phyloP scores from a whole-genome alignment of 2,888 invertebrate species.

The Oligia fasciuncula region DNA sequence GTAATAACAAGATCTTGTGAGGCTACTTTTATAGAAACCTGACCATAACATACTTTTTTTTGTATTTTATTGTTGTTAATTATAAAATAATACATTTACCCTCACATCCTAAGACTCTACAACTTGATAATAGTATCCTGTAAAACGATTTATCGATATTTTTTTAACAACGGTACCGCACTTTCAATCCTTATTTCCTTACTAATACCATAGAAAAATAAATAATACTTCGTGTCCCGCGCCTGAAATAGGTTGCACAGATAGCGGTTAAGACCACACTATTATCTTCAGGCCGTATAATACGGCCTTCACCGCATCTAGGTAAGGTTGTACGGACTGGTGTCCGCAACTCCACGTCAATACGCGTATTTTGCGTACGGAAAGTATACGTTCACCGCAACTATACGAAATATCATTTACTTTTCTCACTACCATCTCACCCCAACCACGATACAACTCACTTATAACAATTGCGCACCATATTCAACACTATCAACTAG shows the following conservation, averaged over 20 bases:
- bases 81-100: not conserved
- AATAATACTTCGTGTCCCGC: not conserved
- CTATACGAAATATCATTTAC: not conserved
- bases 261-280: not conserved
- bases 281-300: not conserved
- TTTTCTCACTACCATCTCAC: constrained; percentile 7
- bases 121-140: not conserved
- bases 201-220: not conserved
- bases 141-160: not conserved
- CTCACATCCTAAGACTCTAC: not conserved
- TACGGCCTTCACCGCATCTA: not conserved
- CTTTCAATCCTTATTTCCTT: not conserved
- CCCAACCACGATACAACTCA: constrained; percentile 21
- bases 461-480: constrained; percentile 36
- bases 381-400: no score
- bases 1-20: not conserved
- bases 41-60: not conserved
- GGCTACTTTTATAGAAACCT: not conserved
- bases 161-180: constrained; percentile 17
- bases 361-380: no score
- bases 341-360: no score
- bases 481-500: constrained; percentile 1
- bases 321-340: no score
- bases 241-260: no score
- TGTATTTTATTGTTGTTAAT: not conserved